Percentiles rank a stretch among this genome's conserved stretches.
Evolutionary conservation across 1,140 invertebrate genomes (phyloP).

Genomic region (Zaprionus africanus): DNA sequence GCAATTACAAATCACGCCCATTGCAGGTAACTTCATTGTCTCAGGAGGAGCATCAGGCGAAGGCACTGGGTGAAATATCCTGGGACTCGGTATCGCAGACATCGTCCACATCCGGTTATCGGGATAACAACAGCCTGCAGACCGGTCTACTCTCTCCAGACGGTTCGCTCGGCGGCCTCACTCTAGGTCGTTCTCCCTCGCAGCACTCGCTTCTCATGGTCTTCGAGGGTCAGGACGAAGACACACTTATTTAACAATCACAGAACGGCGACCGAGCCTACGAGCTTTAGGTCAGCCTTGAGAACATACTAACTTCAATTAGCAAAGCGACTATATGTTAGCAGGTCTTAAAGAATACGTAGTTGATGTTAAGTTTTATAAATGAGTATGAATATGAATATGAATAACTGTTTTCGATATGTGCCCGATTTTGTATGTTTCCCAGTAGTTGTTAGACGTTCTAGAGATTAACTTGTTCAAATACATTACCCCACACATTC

Average conservation of each 20-base stretch:
- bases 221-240: constrained; percentile 90
- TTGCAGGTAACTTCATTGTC: constrained; percentile 72
- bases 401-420: constrained; percentile 53
- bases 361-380: constrained; percentile 65
- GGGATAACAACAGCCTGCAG: constrained; percentile 87
- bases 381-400: constrained; percentile 21
- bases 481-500: not conserved
- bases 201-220: constrained; percentile 89
- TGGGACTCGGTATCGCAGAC: constrained; percentile 92
- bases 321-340: constrained; percentile 12
- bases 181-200: constrained; percentile 85
- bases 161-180: constrained; percentile 77
- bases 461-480: not conserved
- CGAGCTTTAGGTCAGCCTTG: constrained; percentile 61
- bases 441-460: constrained; percentile 12
- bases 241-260: constrained; percentile 89
- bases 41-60: constrained; percentile 72
- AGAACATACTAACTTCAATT: constrained; percentile 1
- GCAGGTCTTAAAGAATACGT: constrained; percentile 21
- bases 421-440: constrained; percentile 63
- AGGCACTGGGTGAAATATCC: constrained; percentile 86
- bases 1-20: constrained; percentile 57
- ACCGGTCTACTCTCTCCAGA: constrained; percentile 86
- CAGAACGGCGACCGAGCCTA: constrained; percentile 79
- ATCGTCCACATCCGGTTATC: constrained; percentile 92